Percentiles rank a stretch among this genome's conserved stretches.
phyloP scores from a whole-genome alignment of 2,113 vertebrate genomes.

The Microtus montanus region DNA sequence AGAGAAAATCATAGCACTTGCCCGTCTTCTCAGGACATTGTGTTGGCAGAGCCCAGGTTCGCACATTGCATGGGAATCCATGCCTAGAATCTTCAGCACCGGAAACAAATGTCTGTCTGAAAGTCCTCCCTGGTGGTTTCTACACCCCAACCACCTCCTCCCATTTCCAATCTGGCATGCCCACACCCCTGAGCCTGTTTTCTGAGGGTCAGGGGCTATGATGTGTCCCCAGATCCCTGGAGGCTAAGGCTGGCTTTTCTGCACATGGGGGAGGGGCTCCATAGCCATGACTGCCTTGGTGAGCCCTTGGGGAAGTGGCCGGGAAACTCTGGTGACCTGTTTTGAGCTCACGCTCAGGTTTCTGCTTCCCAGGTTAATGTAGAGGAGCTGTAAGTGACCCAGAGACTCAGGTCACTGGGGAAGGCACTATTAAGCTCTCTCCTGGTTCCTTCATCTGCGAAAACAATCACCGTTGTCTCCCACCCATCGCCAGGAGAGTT shows the following conservation, averaged over 20 bases:
- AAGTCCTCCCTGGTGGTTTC: fast-evolving
- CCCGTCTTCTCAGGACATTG: neutral
- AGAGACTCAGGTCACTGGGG: fast-evolving
- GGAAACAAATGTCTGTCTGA: neutral
- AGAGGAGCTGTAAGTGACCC: neutral
- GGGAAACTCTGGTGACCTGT: fast-evolving
- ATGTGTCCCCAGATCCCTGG: neutral
- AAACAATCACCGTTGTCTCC: neutral
- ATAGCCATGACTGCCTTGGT: fast-evolving
- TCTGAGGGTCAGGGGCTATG: too few relatives aligned
- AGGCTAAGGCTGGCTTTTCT: neutral
- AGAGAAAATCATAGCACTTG: neutral
- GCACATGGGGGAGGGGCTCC: fast-evolving
- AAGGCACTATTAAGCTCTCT: neutral
- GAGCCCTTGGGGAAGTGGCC: too few relatives aligned
- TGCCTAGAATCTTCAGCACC: fast-evolving
- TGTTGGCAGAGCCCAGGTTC: fast-evolving
- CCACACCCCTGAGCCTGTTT: neutral
- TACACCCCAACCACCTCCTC: fast-evolving
- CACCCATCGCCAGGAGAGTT: constrained; percentile 7
- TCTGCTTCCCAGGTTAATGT: neutral
- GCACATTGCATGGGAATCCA: fast-evolving
- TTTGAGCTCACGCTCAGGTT: neutral
- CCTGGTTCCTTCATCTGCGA: neutral
- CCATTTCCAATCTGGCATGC: neutral